Percentiles rank a stretch among this genome's conserved stretches.
Conservation (phyloP, 2,113 vertebrate species). For the Pampusana beccarii region DNA sequence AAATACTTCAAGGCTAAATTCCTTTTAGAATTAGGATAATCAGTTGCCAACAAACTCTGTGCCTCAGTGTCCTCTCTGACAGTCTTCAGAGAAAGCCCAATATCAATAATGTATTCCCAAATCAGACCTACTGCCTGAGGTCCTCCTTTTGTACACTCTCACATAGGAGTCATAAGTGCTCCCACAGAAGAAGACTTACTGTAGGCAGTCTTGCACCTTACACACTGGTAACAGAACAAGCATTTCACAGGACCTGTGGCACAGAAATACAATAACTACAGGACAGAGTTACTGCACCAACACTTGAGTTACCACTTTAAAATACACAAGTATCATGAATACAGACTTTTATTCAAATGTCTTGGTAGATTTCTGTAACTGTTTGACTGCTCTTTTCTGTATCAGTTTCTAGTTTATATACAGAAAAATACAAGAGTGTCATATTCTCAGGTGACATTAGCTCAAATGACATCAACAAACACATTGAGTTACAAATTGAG, state of each 20-base stretch:
- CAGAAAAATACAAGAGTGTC: background rate
- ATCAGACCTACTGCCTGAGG: background rate
- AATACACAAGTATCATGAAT: background rate
- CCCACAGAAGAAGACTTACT: background rate
- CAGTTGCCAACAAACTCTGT: background rate
- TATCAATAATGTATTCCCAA: background rate
- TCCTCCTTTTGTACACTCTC: background rate
- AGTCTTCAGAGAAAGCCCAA: background rate
- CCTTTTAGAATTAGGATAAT: background rate
- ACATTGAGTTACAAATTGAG: background rate
- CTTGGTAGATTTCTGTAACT: background rate
- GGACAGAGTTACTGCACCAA: background rate
- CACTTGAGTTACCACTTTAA: background rate
- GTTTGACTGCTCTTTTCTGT: background rate
- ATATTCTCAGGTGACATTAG: background rate
- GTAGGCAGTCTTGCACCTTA: background rate
- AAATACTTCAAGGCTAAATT: background rate
- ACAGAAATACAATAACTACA: background rate
- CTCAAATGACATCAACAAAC: background rate
- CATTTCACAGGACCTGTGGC: accelerated
- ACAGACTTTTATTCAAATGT: background rate
- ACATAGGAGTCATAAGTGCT: background rate
- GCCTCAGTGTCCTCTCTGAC: background rate
- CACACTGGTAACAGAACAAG: background rate
- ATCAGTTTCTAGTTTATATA: background rate